Evolutionary conservation across 1,140 invertebrate genomes (phyloP).

Genomic region (Listronotus bonariensis): DNA sequence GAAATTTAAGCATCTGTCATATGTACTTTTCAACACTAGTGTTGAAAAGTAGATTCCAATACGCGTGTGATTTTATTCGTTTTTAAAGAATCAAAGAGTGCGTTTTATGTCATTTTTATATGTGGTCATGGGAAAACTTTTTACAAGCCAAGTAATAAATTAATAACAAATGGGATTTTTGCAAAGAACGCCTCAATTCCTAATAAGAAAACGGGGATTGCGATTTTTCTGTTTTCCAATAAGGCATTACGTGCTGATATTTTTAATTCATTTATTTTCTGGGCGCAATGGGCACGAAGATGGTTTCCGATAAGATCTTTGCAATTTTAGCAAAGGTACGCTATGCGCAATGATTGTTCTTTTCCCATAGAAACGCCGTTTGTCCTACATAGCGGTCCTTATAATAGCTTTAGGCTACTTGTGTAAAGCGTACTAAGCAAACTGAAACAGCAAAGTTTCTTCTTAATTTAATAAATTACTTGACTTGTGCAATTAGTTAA

Average conservation of each 20-base stretch:
- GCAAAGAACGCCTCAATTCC: no score
- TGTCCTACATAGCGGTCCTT: conserved; percentile 20
- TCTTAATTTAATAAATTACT: conserved; percentile 6
- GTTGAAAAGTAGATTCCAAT: no score
- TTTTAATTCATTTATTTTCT: conserved; percentile 25
- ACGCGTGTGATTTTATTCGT: no score
- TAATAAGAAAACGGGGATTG: conserved; percentile 25
- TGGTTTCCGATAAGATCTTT: conserved; percentile 26
- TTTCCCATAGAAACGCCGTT: conserved; percentile 15
- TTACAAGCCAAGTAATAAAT: no score
- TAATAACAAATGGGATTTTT: no score
- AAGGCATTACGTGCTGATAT: conserved; percentile 25
- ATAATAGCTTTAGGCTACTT: conserved; percentile 8
- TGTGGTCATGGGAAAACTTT: no score
- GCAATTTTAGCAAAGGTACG: conserved; percentile 29
- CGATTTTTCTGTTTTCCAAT: conserved; percentile 20
- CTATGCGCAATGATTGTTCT: conserved; percentile 28
- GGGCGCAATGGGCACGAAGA: conserved; percentile 30
- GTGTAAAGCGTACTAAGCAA: conserved; percentile 5
- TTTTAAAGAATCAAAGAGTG: no score
- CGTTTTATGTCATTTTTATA: no score
- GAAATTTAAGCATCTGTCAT: no score
- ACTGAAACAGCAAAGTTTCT: neutral
- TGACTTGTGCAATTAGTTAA: conserved; percentile 4
- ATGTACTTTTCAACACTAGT: no score